Evolutionary conservation across 2,888 invertebrate genomes (phyloP), one percentile per base, ranked within the genome.

Genomic region (Eupelmus urozonus): DNA sequence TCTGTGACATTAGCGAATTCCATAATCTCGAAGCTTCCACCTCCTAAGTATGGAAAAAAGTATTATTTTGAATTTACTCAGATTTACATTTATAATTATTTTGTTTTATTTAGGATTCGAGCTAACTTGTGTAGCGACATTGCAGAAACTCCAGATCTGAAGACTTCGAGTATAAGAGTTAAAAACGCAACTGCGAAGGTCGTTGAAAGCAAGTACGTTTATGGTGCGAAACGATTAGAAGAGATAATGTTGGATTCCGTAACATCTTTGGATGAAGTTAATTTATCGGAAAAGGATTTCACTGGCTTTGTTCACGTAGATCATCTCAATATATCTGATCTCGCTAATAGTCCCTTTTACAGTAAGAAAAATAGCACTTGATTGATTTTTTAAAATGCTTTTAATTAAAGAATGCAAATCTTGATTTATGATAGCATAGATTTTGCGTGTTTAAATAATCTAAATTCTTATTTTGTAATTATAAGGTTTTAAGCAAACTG

Each of bases 1-100:
- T 88, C 91, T 83, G 82, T 93, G 1, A 71, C 45, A 1, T 55
- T 88, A 34, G 79, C 82, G 53, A 67, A 81, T 34, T 62, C 45
- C 5, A 63, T 82, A 3, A 83, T 82, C 18, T 67, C 81, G 0
- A 80, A 78, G 49, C 69, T 85, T 34, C 82, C 85, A 2, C 53
- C 82, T 18, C 83, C 82, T 18, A 82, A 73, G 87, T 86, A 62
- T 25, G 9, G 20, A 57, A 65, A 27, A 49, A 16, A 53, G 53
- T 45, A 45, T 59, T n/a, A 63, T 69, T 67, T 62, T 59, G 27
- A n/a, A n/a, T n/a, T n/a, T n/a, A n/a, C n/a, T n/a, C n/a, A n/a
- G n/a, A n/a, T n/a, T n/a, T n/a, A n/a, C 23, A 25, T 65, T 25
- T 45, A 27, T 70, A 20, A 55, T 23, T 2, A 20, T 29, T n/a